Base-by-base conservation (phyloP, 2,888 invertebrate species). In the Drosophila birchii region DNA sequence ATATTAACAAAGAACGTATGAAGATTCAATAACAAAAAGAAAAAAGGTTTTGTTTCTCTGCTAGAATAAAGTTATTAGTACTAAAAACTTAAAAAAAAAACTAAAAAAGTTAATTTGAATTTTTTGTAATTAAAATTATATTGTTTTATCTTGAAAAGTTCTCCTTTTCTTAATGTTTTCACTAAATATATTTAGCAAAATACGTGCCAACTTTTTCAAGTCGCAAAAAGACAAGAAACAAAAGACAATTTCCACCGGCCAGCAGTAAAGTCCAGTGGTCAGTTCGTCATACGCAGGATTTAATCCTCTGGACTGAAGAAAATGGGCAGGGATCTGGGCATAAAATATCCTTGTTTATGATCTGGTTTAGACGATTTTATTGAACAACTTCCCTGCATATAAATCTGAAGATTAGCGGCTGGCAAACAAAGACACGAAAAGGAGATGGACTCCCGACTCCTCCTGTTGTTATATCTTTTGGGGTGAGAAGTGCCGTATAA, bases 341-440 rank as follows among this genome's bases (percentile, higher is more conserved):
- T 86, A 88, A 90, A 88, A 85, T 90, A 88, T 90, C 78, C 87
- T 81, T 84, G 85, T 87, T 87, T 86, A 89, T 86, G 75, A 79
- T 78, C 90, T 88, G 87, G 86, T 86, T 86, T 89, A 79, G 86
- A 88, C 77, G 78, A 88, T 90, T 90, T 90, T 90, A 90, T 90
- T 90, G 91, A 91, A 90, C 90, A 90, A 91, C 91, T 90, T 90
- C 86, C 87, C 88, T 89, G 91, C 90, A 90, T 90, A 90, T 91
- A 90, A 90, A 90, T 90, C 86, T 90, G 61, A 79, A 88, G 91
- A 90, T 90, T 90, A 91, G 88, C 80, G 75, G 74, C 43, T 39
- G 59, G 56, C 75, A 68, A 63, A 64, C 64, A 71, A 76, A 58
- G 73, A 64, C 47, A 29, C 47, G 34, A 41, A 47, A 45, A 41